Evolutionary conservation across 2,888 invertebrate species (phyloP).

Genomic region (Oeneis ivallda): DNA sequence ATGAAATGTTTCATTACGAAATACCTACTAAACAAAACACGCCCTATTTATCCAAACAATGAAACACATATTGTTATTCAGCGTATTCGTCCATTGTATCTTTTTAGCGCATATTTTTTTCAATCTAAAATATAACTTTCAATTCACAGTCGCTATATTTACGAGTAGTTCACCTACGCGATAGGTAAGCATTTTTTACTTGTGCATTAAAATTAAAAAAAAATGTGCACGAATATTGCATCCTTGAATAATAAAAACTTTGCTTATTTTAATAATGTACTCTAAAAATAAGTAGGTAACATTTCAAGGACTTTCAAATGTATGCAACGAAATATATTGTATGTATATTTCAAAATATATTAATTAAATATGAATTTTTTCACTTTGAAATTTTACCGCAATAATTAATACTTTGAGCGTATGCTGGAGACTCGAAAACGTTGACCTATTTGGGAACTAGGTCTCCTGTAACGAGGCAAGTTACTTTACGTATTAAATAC

Average conservation of each 20-base stretch:
- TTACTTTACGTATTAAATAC: conserved; percentile 34
- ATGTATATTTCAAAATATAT: not conserved
- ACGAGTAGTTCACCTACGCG: conserved; percentile 1
- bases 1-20: not conserved
- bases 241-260: not conserved
- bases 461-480: conserved; percentile 36
- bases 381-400: conserved; percentile 26
- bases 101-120: not conserved
- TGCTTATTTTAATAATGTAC: not conserved
- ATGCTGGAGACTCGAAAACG: conserved; percentile 34
- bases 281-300: not conserved
- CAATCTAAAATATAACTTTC: conserved; percentile 8
- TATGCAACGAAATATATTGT: conserved; percentile 6
- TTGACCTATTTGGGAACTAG: conserved; percentile 36
- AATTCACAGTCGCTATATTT: not conserved
- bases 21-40: not conserved
- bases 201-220: not conserved
- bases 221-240: not conserved
- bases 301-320: not conserved
- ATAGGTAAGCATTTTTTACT: not conserved
- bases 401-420: conserved; percentile 36
- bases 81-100: not conserved
- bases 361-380: conserved; percentile 18
- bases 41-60: not conserved
- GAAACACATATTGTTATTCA: not conserved